Base-by-base conservation (phyloP, 92 coral and sea anemone genomes). In the Muricea muricata region DNA sequence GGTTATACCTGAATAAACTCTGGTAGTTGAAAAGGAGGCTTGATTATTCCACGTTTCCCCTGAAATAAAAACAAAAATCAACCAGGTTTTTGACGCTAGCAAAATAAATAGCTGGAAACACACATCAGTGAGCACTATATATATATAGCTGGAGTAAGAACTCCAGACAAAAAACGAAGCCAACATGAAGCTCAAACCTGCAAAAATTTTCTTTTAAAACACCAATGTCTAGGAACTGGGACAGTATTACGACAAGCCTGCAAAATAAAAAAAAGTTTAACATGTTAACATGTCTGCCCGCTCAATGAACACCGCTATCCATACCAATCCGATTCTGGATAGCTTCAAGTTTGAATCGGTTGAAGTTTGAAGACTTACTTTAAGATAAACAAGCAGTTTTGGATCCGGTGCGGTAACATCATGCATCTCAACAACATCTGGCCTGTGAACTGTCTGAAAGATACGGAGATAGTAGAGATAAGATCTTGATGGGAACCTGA, bases 351-450 rank as follows among this genome's bases (percentile, higher is more conserved):
- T 37, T 37, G 9, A 4, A 37, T 37, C 42, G 4, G 9, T 9
- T 9, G 9, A 37, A 24, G 9, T 1, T 9, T 0, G 60, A 83
- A n/a, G 18, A 13, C 31, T 69, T 79, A 97, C 99, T 95, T 97
- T 97, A 11, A 97, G 87, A 80, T 92, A 95, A 34, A 95, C 97
- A 31, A 95, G 92, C 48, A 95, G 88, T 80, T 95, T 95, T 5
- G 98, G 98, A 84, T 95, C 98, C 1, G 93, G 99, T 7, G 99
- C 99, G 37, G 97, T 97, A 42, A 97, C 99, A 85, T 97, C 99
- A 87, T 97, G 99, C 99, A 97, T 97, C 76, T 97, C 99, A 35
- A 97, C 99, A 0, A 97, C 94, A 89, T 97, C 99, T 32, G 99
- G 99, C 63, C 99, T 84, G 54, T 93, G 97, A 47, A 97, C 98